Conservation (phyloP, 2,113 vertebrate genomes). For the Vicugna pacos region DNA sequence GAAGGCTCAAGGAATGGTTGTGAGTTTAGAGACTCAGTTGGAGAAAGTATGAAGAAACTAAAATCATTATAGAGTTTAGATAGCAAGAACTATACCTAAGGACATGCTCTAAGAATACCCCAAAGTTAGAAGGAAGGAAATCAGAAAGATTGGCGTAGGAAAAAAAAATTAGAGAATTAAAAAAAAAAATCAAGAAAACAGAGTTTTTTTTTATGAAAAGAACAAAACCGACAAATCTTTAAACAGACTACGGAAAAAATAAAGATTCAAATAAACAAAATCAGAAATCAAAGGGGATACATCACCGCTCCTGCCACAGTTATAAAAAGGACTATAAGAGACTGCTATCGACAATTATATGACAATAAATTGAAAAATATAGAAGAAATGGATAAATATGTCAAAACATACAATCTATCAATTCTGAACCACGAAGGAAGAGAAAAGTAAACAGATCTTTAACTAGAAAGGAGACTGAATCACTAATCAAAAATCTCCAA, state of each 20-base stretch:
- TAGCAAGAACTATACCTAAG: background rate
- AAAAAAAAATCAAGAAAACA: background rate
- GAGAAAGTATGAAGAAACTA: background rate
- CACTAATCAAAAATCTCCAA: background rate
- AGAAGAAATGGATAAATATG: background rate
- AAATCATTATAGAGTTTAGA: background rate
- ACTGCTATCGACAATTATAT: background rate
- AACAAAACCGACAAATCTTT: background rate
- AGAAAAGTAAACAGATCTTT: background rate
- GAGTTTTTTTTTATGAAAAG: background rate
- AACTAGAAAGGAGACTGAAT: background rate
- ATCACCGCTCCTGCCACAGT: background rate
- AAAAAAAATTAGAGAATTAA: background rate
- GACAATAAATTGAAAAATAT: background rate
- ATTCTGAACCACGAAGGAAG: background rate
- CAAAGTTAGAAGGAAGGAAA: background rate
- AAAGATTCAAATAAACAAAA: background rate
- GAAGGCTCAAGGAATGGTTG: background rate
- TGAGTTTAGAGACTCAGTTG: background rate
- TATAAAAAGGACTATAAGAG: background rate
- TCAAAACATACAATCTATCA: background rate
- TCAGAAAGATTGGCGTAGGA: background rate
- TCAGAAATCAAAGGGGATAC: background rate
- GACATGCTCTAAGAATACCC: background rate
- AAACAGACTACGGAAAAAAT: background rate